These are phyloP conservation scores for Adelognathus sp. DNA, from an alignment of 2,888 invertebrate species.

Conservation along the genomic window DNA sequence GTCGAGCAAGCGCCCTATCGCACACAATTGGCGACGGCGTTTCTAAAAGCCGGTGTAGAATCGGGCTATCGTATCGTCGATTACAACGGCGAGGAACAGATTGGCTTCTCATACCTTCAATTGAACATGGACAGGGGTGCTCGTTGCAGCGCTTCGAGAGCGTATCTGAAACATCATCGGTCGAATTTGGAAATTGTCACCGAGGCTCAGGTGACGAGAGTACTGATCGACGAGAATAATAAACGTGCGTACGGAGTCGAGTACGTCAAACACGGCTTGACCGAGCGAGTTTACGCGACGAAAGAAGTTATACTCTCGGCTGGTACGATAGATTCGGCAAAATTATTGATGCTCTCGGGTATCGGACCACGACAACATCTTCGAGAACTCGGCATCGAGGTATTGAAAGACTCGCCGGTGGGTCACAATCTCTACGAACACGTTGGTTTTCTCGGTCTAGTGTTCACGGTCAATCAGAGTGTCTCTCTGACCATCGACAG, in stretches of 20 bases:
- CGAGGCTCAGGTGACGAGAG: constrained; percentile 70
- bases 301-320: constrained; percentile 86
- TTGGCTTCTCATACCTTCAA: constrained; percentile 83
- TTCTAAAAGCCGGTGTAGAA: constrained; percentile 76
- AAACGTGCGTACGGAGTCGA: constrained; percentile 75
- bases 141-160: constrained; percentile 82
- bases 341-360: constrained; percentile 87
- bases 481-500: constrained; percentile 82
- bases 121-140: constrained; percentile 82
- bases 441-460: constrained; percentile 86
- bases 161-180: constrained; percentile 82
- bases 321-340: constrained; percentile 91
- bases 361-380: constrained; percentile 86
- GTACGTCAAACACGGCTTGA: constrained; percentile 83
- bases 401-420: constrained; percentile 85
- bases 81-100: constrained; percentile 81
- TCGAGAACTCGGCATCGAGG: constrained; percentile 83
- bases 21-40: constrained; percentile 75
- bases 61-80: constrained; percentile 78
- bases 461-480: constrained; percentile 85
- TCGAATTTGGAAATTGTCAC: constrained; percentile 74
- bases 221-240: constrained; percentile 70
- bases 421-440: constrained; percentile 88
- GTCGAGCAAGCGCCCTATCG: constrained; percentile 79
- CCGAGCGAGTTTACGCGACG: constrained; percentile 82